Evolutionary conservation across 2,113 vertebrate genomes (phyloP), one percentile per base, ranked within the genome.

Genomic region (Tylochromis polylepis): DNA sequence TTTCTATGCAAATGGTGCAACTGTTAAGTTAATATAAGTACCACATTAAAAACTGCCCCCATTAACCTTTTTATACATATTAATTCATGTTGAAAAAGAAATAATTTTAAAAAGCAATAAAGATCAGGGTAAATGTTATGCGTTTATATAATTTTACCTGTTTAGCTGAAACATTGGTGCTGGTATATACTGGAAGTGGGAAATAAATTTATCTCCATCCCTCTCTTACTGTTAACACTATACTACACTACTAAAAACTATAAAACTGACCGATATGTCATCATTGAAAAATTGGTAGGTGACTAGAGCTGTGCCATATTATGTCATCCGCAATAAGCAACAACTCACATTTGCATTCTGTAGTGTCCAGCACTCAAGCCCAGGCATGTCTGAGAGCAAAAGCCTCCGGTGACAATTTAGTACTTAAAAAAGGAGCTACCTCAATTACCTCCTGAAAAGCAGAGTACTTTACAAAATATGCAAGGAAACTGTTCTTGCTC

Each of bases 271-370:
- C 36, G 24, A 41, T 67, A 67, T 22, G 5, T 24, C 22, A n/a
- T 24, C 65, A 0, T 9, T 43, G 36, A 70, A 0, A 70, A n/a
- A 41, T 5, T 38, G 6, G 4, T 38, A n/a, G 38, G 34, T 14
- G 11, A 65, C 60, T 0, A 1, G 0, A 65, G 60, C 6, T 38
- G 31, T 31, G 31, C 31, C 31, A 34, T 34, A 6, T 34, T 6
- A 6, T 34, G 31, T 6, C 2, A 34, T 34, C 41, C 5, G 36
- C 7, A 67, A 67, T 41, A 67, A 15, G 62, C 31, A 0, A n/a
- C 38, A 12, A 3, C 38, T 41, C 38, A 12, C 38, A 41, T 41
- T 41, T 41, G 11, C 38, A 41, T 12, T 41, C 8, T 5, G 10
- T 6, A 9, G 36, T 10, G 36, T 1, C 38, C 10, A 11, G 5